Conservation (phyloP, 2,888 invertebrate genomes). For the Xestia c-nigrum region DNA sequence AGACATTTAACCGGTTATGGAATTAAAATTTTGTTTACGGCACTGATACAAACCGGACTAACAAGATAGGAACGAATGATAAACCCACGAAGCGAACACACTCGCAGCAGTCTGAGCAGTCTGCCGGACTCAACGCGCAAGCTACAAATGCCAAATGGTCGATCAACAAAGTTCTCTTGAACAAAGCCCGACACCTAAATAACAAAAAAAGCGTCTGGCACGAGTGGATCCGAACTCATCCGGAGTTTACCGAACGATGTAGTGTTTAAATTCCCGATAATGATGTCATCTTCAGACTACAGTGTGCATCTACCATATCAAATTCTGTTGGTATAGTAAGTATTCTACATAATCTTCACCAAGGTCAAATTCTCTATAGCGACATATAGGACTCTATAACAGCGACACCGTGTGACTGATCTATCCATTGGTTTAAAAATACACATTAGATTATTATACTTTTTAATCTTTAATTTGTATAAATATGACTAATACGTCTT, state of each 20-base stretch:
- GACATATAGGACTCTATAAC: no score
- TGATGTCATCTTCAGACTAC: conserved; percentile 38
- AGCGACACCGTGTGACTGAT: neutral
- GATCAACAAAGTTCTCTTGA: conserved; percentile 34
- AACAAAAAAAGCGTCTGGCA: conserved; percentile 48
- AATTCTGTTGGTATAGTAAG: neutral
- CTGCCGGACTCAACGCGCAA: conserved; percentile 34
- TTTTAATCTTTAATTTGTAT: neutral
- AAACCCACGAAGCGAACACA: conserved; percentile 9
- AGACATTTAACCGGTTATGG: conserved; percentile 47
- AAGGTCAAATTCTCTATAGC: neutral
- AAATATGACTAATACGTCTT: neutral
- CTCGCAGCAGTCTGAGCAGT: conserved; percentile 28
- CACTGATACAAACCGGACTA: conserved; percentile 45
- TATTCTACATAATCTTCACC: neutral
- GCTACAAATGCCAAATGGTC: conserved; percentile 46
- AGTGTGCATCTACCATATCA: neutral
- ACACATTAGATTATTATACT: neutral
- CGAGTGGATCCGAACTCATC: conserved; percentile 38
- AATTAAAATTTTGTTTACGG: conserved; percentile 40
- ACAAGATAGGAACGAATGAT: conserved; percentile 26
- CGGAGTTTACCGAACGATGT: conserved; percentile 48
- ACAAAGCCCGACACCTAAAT: conserved; percentile 33
- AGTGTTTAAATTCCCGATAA: conserved; percentile 4
- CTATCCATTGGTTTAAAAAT: neutral